A percentile compares a stretch with the other conserved stretches of the same genome.
Evolutionary conservation across 2,888 invertebrate genomes (phyloP).

Genomic region (Nineta flava): DNA sequence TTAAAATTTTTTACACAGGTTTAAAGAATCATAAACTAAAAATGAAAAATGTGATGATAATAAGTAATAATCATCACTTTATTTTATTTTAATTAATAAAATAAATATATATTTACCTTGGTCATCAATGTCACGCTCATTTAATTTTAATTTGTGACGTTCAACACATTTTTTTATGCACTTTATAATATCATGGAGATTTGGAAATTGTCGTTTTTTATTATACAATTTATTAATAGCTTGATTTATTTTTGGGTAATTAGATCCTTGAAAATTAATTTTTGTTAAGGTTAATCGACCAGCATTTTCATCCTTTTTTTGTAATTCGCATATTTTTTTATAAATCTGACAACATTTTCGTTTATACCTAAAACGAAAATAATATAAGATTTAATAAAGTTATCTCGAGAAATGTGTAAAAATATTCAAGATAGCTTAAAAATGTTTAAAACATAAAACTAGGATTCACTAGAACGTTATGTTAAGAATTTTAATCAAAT

Average conservation of each 20-base stretch:
- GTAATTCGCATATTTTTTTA: neutral
- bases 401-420: no score
- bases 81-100: no score
- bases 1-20: no score
- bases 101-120: neutral
- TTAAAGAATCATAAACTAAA: no score
- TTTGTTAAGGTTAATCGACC: neutral
- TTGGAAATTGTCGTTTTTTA: neutral
- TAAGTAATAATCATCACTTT: no score
- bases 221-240: neutral
- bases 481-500: no score
- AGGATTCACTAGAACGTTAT: no score
- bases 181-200: neutral
- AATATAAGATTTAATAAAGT: neutral
- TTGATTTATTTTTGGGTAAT: neutral
- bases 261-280: neutral
- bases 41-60: no score
- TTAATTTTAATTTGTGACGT: neutral
- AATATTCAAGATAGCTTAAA: no score
- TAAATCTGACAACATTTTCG: neutral
- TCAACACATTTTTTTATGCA: neutral
- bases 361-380: neutral
- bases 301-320: neutral
- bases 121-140: neutral
- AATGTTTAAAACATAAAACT: no score